These are phyloP conservation scores for Labeo calbasu DNA, from an alignment of 2,797 vertebrate species.

Conservation along the genomic window DNA sequence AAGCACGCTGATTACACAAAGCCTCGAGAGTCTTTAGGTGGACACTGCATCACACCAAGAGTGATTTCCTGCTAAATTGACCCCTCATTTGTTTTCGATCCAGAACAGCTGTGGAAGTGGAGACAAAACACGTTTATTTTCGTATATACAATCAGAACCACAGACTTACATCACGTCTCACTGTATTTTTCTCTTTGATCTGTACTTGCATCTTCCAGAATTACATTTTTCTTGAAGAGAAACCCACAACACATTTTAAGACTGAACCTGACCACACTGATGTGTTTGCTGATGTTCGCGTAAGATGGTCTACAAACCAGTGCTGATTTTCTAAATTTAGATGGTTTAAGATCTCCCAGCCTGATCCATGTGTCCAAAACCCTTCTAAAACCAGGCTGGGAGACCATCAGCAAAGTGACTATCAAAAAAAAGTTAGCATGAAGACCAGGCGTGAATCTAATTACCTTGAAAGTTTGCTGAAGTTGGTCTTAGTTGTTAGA, in stretches of 20 bases:
- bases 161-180: constrained; percentile 34
- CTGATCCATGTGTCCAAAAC: background rate
- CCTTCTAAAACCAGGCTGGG: background rate
- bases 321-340: background rate
- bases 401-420: background rate
- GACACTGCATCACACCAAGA: constrained; percentile 70
- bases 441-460: background rate
- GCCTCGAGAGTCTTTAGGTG: constrained; percentile 68
- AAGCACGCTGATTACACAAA: constrained; percentile 72
- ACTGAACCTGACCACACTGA: background rate
- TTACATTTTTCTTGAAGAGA: background rate
- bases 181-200: constrained; percentile 51
- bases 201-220: constrained; percentile 15
- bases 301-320: background rate
- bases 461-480: background rate
- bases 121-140: constrained; percentile 59
- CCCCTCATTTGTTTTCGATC: constrained; percentile 69
- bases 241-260: background rate
- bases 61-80: constrained; percentile 75
- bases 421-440: background rate
- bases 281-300: background rate
- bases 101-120: constrained; percentile 62
- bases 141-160: constrained; percentile 61
- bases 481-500: background rate
- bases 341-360: background rate